Conservation (phyloP, 2,113 vertebrate genomes). For the Leucopternis melanops region DNA sequence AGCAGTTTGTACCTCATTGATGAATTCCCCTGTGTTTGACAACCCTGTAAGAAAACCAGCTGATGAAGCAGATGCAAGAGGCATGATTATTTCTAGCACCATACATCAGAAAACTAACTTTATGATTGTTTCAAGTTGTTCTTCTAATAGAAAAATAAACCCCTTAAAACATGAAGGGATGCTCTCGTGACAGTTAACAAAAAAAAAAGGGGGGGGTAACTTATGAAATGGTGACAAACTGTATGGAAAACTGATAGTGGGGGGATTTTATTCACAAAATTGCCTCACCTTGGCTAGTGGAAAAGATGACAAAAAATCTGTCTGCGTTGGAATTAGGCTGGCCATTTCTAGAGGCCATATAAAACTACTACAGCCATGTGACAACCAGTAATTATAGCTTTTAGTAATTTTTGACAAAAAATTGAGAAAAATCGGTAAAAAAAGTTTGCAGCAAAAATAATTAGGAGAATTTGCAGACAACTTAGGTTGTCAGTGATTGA, state of each 20-base stretch:
- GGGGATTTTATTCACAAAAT: not conserved
- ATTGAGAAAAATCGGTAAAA: not conserved
- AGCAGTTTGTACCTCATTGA: not conserved
- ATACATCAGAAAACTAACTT: not conserved
- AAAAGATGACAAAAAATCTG: not conserved
- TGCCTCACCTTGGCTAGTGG: not conserved
- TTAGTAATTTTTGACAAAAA: not conserved
- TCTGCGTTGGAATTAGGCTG: not conserved
- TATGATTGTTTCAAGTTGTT: not conserved
- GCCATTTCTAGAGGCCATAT: not conserved
- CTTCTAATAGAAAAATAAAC: not conserved
- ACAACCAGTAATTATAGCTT: not conserved
- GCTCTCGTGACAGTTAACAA: not conserved
- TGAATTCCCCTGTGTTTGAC: not conserved
- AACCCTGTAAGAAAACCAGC: not conserved
- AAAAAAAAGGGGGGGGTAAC: fast-evolving
- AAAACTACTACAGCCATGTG: not conserved
- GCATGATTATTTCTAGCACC: not conserved
- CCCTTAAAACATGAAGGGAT: not conserved
- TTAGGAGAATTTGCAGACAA: not conserved
- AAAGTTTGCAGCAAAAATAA: not conserved
- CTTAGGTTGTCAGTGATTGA: not conserved
- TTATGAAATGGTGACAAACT: not conserved
- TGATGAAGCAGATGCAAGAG: slow-evolving; percentile 16
- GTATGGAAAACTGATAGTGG: not conserved